A percentile compares a stretch with the other conserved stretches of the same genome.
phyloP scores from a whole-genome alignment of 2,113 vertebrate species.

The Eclectus roratus region DNA sequence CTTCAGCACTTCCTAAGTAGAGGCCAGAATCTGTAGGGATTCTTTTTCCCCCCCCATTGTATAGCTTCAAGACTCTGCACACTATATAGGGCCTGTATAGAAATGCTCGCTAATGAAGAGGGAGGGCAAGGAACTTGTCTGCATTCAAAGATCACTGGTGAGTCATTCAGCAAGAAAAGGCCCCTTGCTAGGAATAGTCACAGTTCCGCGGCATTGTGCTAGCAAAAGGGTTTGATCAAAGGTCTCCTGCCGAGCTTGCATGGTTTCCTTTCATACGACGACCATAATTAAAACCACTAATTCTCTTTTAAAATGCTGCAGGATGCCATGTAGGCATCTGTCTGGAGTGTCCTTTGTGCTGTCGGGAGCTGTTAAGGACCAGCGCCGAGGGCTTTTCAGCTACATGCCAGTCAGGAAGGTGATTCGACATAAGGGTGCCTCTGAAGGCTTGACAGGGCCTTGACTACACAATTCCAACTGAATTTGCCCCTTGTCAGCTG shows the following conservation, averaged over 20 bases:
- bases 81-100: slow-evolving; percentile 84
- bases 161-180: slow-evolving; percentile 86
- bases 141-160: slow-evolving; percentile 89
- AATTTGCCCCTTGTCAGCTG: slow-evolving; percentile 85
- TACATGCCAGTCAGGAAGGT: slow-evolving; percentile 85
- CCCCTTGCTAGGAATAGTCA: slow-evolving; percentile 85
- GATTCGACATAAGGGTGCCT: slow-evolving; percentile 84
- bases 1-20: slow-evolving; percentile 87
- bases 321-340: slow-evolving; percentile 89
- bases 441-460: slow-evolving; percentile 82
- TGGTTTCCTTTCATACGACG: slow-evolving; percentile 86
- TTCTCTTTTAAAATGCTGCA: slow-evolving; percentile 91
- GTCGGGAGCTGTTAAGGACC: slow-evolving; percentile 86
- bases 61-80: slow-evolving; percentile 73
- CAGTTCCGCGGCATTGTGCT: slow-evolving; percentile 88
- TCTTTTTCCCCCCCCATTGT: slow-evolving; percentile 79
- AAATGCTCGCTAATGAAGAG: slow-evolving; percentile 89
- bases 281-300: slow-evolving; percentile 91
- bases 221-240: slow-evolving; percentile 83
- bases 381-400: slow-evolving; percentile 81
- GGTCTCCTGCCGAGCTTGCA: slow-evolving; percentile 81
- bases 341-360: slow-evolving; percentile 89
- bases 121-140: slow-evolving; percentile 84
- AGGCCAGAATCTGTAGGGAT: slow-evolving; percentile 81
- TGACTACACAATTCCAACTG: slow-evolving; percentile 83